These are phyloP conservation scores for Cecropterus lyciades DNA, from an alignment of 1,140 invertebrate species.

Conservation along the genomic window DNA sequence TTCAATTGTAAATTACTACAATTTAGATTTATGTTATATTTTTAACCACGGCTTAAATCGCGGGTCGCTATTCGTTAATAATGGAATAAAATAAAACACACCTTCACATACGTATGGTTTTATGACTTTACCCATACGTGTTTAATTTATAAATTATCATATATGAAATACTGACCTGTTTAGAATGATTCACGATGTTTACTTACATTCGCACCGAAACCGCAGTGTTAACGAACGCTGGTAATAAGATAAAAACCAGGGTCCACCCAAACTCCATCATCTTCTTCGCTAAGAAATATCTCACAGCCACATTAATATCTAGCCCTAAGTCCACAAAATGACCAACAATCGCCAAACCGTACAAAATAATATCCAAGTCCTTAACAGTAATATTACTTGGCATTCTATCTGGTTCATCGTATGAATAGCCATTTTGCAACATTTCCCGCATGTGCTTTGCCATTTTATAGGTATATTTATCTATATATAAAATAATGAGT, in stretches of 20 bases:
- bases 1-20: too few relatives aligned
- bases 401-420: slow-evolving; percentile 76
- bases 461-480: slow-evolving; percentile 49
- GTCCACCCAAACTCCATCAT: slow-evolving; percentile 86
- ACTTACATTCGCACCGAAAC: slow-evolving; percentile 88
- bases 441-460: slow-evolving; percentile 59
- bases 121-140: neutral
- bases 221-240: slow-evolving; percentile 87
- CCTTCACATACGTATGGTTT: neutral
- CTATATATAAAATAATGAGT: too few relatives aligned
- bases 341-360: slow-evolving; percentile 85
- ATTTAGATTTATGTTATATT: too few relatives aligned
- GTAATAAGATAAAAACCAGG: slow-evolving; percentile 86
- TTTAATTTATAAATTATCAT: neutral
- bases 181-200: slow-evolving; percentile 18
- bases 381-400: slow-evolving; percentile 68
- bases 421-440: slow-evolving; percentile 60
- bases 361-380: slow-evolving; percentile 73
- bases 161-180: neutral
- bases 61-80: too few relatives aligned
- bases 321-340: slow-evolving; percentile 87
- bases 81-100: too few relatives aligned
- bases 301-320: slow-evolving; percentile 87
- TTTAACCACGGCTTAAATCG: too few relatives aligned
- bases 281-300: slow-evolving; percentile 80